Evolutionary conservation across 2,888 invertebrate species (phyloP).

Genomic region (Apoda limacodes): DNA sequence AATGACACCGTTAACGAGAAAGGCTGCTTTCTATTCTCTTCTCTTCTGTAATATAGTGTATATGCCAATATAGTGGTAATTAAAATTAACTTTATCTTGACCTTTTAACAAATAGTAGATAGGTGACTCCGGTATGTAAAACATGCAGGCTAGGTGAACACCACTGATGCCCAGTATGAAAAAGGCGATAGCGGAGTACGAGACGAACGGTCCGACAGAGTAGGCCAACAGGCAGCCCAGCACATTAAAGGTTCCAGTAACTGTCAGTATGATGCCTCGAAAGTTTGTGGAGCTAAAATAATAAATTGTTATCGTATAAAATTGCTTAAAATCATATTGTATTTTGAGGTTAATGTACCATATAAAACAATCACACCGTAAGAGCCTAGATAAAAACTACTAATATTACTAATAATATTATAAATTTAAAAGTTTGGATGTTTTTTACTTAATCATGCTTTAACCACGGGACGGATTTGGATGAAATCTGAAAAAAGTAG

Average conservation of each 20-base stretch:
- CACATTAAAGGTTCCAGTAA: slow-evolving; percentile 25
- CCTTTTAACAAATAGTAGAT: slow-evolving; percentile 29
- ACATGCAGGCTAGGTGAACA: slow-evolving; percentile 18
- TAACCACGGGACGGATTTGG: too few species aligned
- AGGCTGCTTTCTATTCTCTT: too few species aligned
- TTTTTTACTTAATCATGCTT: too few species aligned
- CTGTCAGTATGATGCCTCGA: slow-evolving; percentile 29
- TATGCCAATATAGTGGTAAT: neutral
- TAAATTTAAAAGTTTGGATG: too few species aligned
- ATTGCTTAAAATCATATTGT: too few species aligned
- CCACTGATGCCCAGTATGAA: slow-evolving; percentile 22
- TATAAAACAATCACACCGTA: too few species aligned
- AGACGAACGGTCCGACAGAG: slow-evolving; percentile 26
- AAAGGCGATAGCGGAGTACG: slow-evolving; percentile 23
- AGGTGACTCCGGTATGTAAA: slow-evolving; percentile 32
- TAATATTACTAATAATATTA: too few species aligned
- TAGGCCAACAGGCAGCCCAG: slow-evolving; percentile 26
- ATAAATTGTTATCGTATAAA: too few species aligned
- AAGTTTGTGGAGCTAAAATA: slow-evolving; percentile 32
- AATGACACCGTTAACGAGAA: too few species aligned
- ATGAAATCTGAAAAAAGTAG: too few species aligned
- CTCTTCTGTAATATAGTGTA: neutral
- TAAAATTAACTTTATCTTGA: slow-evolving; percentile 11
- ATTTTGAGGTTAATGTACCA: too few species aligned
- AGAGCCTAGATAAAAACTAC: too few species aligned